phyloP scores from a whole-genome alignment of 2,113 vertebrate genomes.

The Sander lucioperca region DNA sequence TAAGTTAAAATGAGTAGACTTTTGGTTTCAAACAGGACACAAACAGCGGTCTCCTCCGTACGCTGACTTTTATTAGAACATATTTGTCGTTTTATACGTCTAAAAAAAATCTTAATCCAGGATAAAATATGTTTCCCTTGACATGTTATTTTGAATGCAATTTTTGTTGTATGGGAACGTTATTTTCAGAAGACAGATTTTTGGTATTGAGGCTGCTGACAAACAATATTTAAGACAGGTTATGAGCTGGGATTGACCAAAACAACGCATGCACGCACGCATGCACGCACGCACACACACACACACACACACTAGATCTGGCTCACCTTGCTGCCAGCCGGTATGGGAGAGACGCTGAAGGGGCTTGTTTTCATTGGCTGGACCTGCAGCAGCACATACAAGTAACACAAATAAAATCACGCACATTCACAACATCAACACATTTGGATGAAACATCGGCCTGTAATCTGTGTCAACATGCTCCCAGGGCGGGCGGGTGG shows the following conservation, averaged over 20 bases:
- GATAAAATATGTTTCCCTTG: no score
- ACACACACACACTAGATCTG: background rate
- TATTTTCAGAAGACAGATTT: background rate
- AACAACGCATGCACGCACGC: background rate
- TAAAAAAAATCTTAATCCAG: no score
- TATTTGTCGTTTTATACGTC: no score
- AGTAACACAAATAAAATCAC: background rate
- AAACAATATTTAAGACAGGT: background rate
- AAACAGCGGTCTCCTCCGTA: no score
- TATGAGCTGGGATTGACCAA: background rate
- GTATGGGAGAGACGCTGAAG: conserved; percentile 85
- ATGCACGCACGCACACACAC: background rate
- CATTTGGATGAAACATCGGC: background rate
- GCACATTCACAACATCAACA: background rate
- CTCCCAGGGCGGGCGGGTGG: background rate
- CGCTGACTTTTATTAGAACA: no score
- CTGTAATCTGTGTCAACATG: background rate
- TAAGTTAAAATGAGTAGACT: no score
- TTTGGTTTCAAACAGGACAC: no score
- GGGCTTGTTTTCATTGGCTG: conserved; percentile 87
- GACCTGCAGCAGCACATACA: conserved; percentile 72
- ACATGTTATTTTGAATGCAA: no score
- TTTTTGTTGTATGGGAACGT: no score
- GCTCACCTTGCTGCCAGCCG: conserved; percentile 88
- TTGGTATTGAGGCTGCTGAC: background rate